Conservation (phyloP, 2,888 invertebrate species). For the Limnephilus marmoratus region DNA sequence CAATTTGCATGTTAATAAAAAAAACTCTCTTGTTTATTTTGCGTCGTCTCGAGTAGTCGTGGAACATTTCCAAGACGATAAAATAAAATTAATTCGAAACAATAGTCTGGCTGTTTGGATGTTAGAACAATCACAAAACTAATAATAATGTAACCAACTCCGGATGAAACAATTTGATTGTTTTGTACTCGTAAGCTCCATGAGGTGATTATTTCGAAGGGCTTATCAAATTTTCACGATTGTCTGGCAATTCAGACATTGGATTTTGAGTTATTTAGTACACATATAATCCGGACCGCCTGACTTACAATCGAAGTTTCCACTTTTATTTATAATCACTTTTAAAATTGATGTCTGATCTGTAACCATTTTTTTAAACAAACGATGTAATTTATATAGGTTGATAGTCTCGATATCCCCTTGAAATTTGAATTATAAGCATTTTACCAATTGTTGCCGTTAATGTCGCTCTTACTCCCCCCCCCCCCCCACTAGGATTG, state of each 20-base stretch:
- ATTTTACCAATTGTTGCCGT: too few species aligned
- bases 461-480: too few species aligned
- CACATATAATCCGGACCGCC: too few species aligned
- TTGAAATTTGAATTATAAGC: too few species aligned
- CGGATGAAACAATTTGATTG: background rate
- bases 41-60: background rate
- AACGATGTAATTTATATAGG: too few species aligned
- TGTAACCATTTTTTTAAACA: too few species aligned
- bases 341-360: too few species aligned
- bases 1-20: background rate
- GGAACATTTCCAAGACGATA: constrained; percentile 17
- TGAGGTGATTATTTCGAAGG: background rate
- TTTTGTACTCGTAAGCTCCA: background rate
- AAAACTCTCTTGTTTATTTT: background rate
- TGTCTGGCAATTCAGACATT: background rate
- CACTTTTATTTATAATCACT: too few species aligned
- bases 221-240: background rate
- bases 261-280: background rate
- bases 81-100: constrained; percentile 2
- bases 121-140: background rate
- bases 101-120: background rate
- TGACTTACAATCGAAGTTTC: background rate
- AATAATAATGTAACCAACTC: background rate
- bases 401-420: too few species aligned
- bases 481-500: too few species aligned